Conservation (phyloP, 2,797 vertebrate genomes). For the Spondyliosoma cantharus region DNA sequence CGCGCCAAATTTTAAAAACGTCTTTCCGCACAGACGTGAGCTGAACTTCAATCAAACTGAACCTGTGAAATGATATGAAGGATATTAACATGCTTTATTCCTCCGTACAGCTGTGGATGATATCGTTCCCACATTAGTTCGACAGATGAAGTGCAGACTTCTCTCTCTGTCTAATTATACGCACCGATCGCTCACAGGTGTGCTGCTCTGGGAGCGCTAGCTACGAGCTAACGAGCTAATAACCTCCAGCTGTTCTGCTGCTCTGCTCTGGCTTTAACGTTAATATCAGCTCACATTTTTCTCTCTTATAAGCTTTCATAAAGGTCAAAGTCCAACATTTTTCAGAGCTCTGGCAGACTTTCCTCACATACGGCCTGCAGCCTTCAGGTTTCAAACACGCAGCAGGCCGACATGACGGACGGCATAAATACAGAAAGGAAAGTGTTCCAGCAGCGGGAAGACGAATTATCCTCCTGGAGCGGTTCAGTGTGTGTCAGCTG, state of each 20-base stretch:
- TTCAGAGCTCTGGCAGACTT: neutral
- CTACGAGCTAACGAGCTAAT: conserved; percentile 44
- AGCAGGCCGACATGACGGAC: conserved; percentile 26
- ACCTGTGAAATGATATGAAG: neutral
- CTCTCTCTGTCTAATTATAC: neutral
- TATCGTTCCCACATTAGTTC: neutral
- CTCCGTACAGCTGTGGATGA: neutral
- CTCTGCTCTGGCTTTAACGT: neutral
- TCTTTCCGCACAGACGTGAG: too few relatives aligned
- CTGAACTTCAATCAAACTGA: neutral
- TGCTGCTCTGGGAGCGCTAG: conserved; percentile 4
- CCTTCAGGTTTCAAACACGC: conserved; percentile 40
- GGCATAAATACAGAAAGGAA: conserved; percentile 22
- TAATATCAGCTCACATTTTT: conserved; percentile 21
- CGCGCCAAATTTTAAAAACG: too few relatives aligned
- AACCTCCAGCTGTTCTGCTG: conserved; percentile 47
- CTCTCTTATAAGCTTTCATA: neutral
- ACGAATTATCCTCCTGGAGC: conserved; percentile 11
- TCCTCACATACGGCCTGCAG: conserved; percentile 18
- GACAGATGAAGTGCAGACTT: conserved; percentile 26
- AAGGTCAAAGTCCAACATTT: conserved; percentile 35
- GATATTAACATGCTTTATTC: neutral
- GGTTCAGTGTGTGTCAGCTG: neutral
- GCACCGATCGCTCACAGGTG: conserved; percentile 19
- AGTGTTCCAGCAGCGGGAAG: conserved; percentile 28